Percentiles rank a stretch among this genome's conserved stretches.
Conservation (phyloP, 2,113 vertebrate species). For the Psittacara wagleri region DNA sequence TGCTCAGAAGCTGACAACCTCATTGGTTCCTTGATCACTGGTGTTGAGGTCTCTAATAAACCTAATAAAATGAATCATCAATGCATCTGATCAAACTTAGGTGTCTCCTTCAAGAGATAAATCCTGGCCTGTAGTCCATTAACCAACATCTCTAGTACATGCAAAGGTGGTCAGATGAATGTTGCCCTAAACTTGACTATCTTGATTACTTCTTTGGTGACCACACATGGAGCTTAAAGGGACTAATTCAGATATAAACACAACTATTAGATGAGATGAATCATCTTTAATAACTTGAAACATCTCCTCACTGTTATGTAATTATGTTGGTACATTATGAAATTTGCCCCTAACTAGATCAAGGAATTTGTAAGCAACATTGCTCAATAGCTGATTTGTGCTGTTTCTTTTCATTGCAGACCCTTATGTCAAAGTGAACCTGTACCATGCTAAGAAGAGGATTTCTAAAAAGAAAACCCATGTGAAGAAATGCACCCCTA, state of each 20-base stretch:
- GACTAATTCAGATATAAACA: not conserved
- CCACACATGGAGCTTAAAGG: not conserved
- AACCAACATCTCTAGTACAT: not conserved
- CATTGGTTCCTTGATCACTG: not conserved
- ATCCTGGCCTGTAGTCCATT: not conserved
- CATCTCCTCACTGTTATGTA: not conserved
- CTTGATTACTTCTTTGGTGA: not conserved
- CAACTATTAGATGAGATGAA: not conserved
- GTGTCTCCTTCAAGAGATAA: not conserved
- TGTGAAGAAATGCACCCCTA: slow-evolving; percentile 95
- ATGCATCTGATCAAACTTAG: not conserved
- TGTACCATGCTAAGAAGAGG: slow-evolving; percentile 94
- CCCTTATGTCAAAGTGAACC: slow-evolving; percentile 96
- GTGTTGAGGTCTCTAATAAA: not conserved
- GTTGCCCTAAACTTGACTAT: not conserved
- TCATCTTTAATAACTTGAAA: not conserved
- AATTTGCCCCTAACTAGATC: not conserved
- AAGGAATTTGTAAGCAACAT: not conserved
- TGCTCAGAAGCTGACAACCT: not conserved
- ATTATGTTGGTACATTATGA: not conserved
- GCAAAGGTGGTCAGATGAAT: not conserved
- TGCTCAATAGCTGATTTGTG: not conserved
- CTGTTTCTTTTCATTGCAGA: slow-evolving; percentile 74
- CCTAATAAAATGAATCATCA: not conserved
- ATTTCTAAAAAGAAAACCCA: slow-evolving; percentile 99